phyloP scores from a whole-genome alignment of 2,888 invertebrate genomes.

The Agriopis leucophaearia region DNA sequence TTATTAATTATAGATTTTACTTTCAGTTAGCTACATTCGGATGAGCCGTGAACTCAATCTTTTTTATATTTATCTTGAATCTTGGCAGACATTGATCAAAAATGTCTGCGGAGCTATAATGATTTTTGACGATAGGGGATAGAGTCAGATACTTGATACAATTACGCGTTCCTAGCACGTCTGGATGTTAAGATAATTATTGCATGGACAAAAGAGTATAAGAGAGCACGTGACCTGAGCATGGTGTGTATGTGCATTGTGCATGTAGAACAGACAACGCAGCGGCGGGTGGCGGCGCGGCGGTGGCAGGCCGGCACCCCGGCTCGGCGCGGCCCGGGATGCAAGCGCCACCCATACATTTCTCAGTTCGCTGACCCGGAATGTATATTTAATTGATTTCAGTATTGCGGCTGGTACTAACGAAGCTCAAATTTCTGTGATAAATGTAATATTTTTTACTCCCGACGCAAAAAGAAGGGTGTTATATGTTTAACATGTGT shows the following conservation, averaged over 20 bases:
- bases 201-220: neutral
- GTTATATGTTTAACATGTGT: no score
- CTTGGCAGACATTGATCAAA: no score
- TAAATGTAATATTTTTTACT: conserved; percentile 58
- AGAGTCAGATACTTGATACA: no score
- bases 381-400: conserved; percentile 78
- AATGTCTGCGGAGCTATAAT: no score
- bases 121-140: no score
- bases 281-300: neutral
- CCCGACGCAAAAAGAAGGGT: no score
- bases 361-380: conserved; percentile 74
- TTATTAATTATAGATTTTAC: no score
- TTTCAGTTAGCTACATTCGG: no score
- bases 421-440: conserved; percentile 61
- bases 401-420: conserved; percentile 66
- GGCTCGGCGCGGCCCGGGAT: conserved; percentile 19
- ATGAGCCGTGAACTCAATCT: no score
- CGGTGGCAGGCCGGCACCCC: neutral
- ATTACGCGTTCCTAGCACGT: neutral
- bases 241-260: neutral
- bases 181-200: neutral
- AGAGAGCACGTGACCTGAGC: conserved; percentile 2
- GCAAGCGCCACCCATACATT: conserved; percentile 66
- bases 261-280: neutral
- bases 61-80: no score